Evolutionary conservation across 2,888 invertebrate species (phyloP).

Genomic region (Drosophila emarginata): DNA sequence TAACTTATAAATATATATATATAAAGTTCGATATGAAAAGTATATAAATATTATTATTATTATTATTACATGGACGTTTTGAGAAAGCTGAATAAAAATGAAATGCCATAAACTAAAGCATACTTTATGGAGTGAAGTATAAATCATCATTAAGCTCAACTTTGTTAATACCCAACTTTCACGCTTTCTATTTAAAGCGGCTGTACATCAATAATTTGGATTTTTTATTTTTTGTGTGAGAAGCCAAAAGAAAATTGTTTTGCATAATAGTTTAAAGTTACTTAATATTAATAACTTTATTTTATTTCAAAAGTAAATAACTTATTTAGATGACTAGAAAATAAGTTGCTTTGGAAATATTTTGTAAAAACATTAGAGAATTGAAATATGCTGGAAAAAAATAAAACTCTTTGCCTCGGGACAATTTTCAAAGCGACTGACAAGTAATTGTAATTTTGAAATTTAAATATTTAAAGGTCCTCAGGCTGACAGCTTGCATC

Average conservation of each 20-base stretch:
- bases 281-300: not conserved
- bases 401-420: too few species aligned
- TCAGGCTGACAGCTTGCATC: too few species aligned
- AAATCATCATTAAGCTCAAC: not conserved
- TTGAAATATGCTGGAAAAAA: too few species aligned
- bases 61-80: not conserved
- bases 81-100: not conserved
- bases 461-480: too few species aligned
- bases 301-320: not conserved
- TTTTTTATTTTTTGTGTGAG: not conserved
- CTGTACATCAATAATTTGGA: not conserved
- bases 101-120: not conserved
- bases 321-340: too few species aligned
- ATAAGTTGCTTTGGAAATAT: too few species aligned
- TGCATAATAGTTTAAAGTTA: not conserved
- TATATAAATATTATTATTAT: not conserved
- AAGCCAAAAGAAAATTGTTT: not conserved
- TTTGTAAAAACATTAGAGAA: too few species aligned
- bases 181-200: not conserved
- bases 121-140: not conserved
- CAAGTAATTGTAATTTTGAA: too few species aligned
- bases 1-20: not conserved
- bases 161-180: not conserved
- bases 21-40: constrained; percentile 8
- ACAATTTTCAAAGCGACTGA: too few species aligned